Evolutionary conservation across 2,113 vertebrate species (phyloP), one percentile per base, ranked within the genome.

Genomic region (Calypte anna): DNA sequence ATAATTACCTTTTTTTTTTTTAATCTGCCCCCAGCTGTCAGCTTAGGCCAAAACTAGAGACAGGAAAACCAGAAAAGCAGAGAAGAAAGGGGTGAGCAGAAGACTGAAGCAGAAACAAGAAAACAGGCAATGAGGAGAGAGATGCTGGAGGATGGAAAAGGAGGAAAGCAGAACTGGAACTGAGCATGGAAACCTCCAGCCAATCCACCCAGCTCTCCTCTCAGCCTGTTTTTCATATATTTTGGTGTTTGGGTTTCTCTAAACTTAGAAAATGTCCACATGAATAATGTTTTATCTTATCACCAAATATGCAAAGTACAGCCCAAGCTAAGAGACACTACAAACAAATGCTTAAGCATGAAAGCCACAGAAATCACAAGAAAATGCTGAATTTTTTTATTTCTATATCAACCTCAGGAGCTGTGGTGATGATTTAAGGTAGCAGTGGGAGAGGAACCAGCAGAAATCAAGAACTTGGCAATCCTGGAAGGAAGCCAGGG

Each of bases 301-400:
- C 69, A 48, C 53, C 55, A 76, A 81, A 68, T 31, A 75, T 90
- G 76, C 43, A 28, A 86, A 74, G 23, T 88, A 58, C 79, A 90
- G 76, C 67, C 31, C 72, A 73, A 91, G 67, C 59, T 44, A 90
- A 77, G 87, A 93, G 82, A 90, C 63, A 69, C 55, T 24, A 53
- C 43, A 59, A 3, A 46, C 38, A 90, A 82, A 91, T 69, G 44
- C 67, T 91, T 79, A 80, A 94, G 90, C 82, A 90, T 73, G 57
- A 91, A 93, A 81, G 72, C 88, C 76, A 95, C 79, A 91, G 79
- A 86, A 90, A 81, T 88, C 88, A 63, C 85, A 88, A 83, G 90
- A 67, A 86, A 88, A 77, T 55, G 72, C 25, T 83, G 48, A 5
- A 3, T 38, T 67, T 89, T 3, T 27, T 57, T 75, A 81, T 84